Percentiles rank a stretch among this genome's conserved stretches.
Conservation (phyloP, 2,113 vertebrate species). For the Rhizomys pruinosus region DNA sequence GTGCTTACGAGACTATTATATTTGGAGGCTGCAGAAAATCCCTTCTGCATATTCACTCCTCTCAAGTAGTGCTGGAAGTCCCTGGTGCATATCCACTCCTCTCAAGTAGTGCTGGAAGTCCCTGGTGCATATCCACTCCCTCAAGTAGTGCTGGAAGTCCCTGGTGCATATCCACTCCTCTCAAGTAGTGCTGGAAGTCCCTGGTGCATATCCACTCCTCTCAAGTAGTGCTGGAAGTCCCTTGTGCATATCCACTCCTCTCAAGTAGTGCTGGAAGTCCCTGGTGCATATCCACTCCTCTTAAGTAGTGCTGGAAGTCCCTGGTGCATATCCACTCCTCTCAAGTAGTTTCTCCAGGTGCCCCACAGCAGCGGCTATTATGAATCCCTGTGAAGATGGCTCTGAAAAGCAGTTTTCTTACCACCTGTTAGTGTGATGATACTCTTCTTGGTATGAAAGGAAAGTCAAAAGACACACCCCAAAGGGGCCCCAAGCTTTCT, state of each 20-base stretch:
- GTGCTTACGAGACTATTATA: constrained; percentile 9
- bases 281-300: constrained; percentile 2
- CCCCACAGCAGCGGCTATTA: neutral
- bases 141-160: no score
- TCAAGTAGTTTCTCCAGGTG: neutral
- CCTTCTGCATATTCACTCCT: constrained; percentile 4
- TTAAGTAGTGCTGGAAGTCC: no score
- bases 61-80: no score
- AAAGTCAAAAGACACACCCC: neutral
- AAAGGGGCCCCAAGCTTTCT: constrained; percentile 10
- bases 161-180: no score
- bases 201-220: no score
- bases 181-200: no score
- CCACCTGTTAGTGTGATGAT: neutral
- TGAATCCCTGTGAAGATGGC: neutral
- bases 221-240: no score
- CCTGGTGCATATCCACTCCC: no score
- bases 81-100: constrained; percentile 29
- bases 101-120: no score
- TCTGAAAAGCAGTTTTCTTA: neutral
- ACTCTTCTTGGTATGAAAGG: neutral
- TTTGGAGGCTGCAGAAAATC: constrained; percentile 7
- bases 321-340: constrained; percentile 26
- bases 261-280: no score
- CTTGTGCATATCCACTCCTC: no score